Conservation (phyloP, 2,797 vertebrate genomes). For the Argyrosomus regius region DNA sequence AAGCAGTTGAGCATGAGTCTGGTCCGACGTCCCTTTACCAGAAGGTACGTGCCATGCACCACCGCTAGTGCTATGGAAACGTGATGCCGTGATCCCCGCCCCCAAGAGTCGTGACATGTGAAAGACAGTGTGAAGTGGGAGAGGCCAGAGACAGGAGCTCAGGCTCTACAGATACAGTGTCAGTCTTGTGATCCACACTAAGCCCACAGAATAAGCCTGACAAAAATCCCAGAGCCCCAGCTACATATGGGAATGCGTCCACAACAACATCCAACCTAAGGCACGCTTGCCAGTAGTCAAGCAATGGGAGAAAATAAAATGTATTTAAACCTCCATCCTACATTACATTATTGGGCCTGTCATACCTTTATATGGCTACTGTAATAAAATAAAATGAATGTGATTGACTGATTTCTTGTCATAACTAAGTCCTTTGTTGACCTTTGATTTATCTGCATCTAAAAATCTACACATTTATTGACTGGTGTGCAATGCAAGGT, state of each 20-base stretch:
- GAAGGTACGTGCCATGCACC: constrained; percentile 22
- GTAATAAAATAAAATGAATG: constrained; percentile 40
- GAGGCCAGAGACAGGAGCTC: constrained; percentile 45
- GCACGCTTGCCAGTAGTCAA: background rate
- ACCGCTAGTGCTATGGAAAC: constrained; percentile 52
- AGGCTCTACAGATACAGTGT: constrained; percentile 59
- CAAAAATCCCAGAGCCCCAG: constrained; percentile 28
- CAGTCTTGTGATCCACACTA: constrained; percentile 52
- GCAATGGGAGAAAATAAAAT: background rate
- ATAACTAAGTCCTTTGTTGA: constrained; percentile 49
- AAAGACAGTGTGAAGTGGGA: constrained; percentile 34
- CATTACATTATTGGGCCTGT: background rate
- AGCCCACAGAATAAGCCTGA: constrained; percentile 48
- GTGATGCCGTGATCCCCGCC: constrained; percentile 46
- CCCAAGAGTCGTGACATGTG: constrained; percentile 54
- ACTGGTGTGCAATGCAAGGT: constrained; percentile 38
- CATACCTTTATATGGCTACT: constrained; percentile 8
- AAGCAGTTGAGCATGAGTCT: constrained; percentile 40
- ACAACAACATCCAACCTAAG: constrained; percentile 7
- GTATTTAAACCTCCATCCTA: background rate
- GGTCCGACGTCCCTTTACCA: constrained; percentile 35
- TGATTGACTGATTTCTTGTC: constrained; percentile 38
- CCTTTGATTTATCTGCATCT: constrained; percentile 54
- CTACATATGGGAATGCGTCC: constrained; percentile 13
- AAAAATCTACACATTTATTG: constrained; percentile 67